Evolutionary conservation across 2,888 invertebrate species (phyloP).

Genomic region (Macaria liturata): DNA sequence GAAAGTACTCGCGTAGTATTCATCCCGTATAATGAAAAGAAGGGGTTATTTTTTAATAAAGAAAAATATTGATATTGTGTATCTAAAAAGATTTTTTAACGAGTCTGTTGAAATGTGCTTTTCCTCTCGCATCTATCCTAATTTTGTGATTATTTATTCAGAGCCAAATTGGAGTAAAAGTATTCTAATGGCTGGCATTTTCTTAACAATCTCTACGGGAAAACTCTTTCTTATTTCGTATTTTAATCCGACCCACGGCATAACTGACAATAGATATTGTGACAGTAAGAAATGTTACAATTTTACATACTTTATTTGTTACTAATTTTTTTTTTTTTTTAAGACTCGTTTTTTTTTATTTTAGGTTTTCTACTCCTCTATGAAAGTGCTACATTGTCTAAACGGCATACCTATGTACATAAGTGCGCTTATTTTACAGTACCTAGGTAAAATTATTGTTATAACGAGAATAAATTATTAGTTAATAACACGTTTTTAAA

Average conservation of each 20-base stretch:
- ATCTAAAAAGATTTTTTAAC: slow-evolving; percentile 5
- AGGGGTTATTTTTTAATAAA: too few relatives aligned
- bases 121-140: slow-evolving; percentile 17
- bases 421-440: too few relatives aligned
- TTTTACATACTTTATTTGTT: too few relatives aligned
- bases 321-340: too few relatives aligned
- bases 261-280: slow-evolving; percentile 13
- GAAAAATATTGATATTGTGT: not conserved
- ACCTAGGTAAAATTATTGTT: too few relatives aligned
- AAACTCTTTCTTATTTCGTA: slow-evolving; percentile 53
- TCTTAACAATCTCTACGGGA: slow-evolving; percentile 45
- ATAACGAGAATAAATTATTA: too few relatives aligned
- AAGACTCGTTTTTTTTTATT: too few relatives aligned
- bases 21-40: slow-evolving; percentile 4
- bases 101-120: slow-evolving; percentile 13
- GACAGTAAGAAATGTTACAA: slow-evolving; percentile 7
- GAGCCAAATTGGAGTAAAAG: slow-evolving; percentile 29
- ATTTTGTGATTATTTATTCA: slow-evolving; percentile 31
- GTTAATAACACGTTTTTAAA: too few relatives aligned
- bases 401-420: too few relatives aligned
- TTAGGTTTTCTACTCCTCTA: too few relatives aligned
- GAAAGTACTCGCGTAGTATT: not conserved
- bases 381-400: too few relatives aligned
- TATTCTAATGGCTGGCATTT: slow-evolving; percentile 38
- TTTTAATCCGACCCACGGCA: slow-evolving; percentile 59